Percentiles rank a stretch among this genome's conserved stretches.
Conservation (phyloP, 2,888 invertebrate genomes). For the Drosophila atripex region DNA sequence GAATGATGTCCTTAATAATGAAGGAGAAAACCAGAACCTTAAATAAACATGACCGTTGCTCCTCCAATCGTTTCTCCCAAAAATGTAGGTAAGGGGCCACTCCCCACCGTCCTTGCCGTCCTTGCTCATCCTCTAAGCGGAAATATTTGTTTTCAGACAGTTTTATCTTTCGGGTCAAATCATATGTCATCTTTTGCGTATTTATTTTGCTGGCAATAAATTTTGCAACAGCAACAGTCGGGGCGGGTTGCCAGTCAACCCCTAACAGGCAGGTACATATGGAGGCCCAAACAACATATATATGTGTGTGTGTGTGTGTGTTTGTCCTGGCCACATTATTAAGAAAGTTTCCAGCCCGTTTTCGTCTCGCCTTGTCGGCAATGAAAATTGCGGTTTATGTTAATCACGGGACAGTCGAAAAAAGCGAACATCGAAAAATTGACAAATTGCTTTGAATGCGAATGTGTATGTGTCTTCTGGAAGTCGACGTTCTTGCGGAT, state of each 20-base stretch:
- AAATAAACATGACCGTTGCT: conserved; percentile 62
- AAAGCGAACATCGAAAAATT: conserved; percentile 56
- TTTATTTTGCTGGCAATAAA: conserved; percentile 66
- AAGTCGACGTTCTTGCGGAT: conserved; percentile 23
- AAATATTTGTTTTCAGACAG: conserved; percentile 75
- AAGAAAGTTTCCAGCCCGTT: conserved; percentile 64
- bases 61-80: conserved; percentile 31
- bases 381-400: conserved; percentile 75
- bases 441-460: conserved; percentile 71
- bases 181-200: conserved; percentile 78
- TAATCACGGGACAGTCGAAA: conserved; percentile 62
- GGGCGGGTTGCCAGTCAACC: background rate
- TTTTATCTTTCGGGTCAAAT: conserved; percentile 76
- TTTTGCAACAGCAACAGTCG: conserved; percentile 53
- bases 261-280: conserved; percentile 13
- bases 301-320: conserved; percentile 9
- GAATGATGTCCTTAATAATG: conserved; percentile 77
- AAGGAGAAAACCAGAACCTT: conserved; percentile 69
- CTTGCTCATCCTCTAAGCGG: conserved; percentile 48
- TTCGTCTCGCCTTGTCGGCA: conserved; percentile 42
- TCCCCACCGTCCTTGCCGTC: background rate
- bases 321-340: conserved; percentile 61
- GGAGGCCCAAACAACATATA: conserved; percentile 43
- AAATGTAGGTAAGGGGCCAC: conserved; percentile 4
- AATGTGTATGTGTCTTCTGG: conserved; percentile 23